phyloP scores from a whole-genome alignment of 2,797 vertebrate genomes.

The Myiothlypis chrysogaster region DNA sequence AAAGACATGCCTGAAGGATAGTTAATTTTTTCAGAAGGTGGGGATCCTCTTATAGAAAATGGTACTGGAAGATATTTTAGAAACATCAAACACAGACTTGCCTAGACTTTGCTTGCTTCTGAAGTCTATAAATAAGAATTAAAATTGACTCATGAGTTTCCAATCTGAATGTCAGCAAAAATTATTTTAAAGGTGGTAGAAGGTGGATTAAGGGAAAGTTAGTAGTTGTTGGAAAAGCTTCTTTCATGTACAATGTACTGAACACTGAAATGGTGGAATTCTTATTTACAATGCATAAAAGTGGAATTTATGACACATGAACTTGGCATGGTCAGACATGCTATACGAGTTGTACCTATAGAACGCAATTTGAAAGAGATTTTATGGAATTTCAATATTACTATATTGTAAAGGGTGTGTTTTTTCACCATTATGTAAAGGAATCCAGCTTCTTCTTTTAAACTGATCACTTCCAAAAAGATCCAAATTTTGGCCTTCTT shows the following conservation, averaged over 20 bases:
- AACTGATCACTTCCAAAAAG: neutral
- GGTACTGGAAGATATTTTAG: conserved; percentile 70
- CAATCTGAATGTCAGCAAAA: conserved; percentile 67
- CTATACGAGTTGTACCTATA: neutral
- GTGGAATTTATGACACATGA: neutral
- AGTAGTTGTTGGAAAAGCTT: neutral
- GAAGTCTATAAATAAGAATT: conserved; percentile 76
- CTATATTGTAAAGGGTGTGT: neutral
- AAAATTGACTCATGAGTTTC: conserved; percentile 76
- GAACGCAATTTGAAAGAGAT: neutral
- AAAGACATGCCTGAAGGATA: conserved; percentile 74
- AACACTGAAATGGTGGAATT: neutral
- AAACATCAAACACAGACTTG: conserved; percentile 77
- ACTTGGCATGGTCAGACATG: neutral
- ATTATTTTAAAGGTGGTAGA: conserved; percentile 32
- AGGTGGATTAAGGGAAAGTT: conserved; percentile 15
- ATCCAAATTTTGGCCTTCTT: neutral
- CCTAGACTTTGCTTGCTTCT: conserved; percentile 70
- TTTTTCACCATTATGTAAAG: neutral
- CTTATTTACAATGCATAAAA: neutral
- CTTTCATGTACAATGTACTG: neutral
- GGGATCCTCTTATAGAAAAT: conserved; percentile 66
- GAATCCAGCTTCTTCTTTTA: neutral
- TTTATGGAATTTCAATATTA: neutral
- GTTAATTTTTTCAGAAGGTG: conserved; percentile 71